phyloP scores from a whole-genome alignment of 2,113 vertebrate species.

The Elanoides forficatus region DNA sequence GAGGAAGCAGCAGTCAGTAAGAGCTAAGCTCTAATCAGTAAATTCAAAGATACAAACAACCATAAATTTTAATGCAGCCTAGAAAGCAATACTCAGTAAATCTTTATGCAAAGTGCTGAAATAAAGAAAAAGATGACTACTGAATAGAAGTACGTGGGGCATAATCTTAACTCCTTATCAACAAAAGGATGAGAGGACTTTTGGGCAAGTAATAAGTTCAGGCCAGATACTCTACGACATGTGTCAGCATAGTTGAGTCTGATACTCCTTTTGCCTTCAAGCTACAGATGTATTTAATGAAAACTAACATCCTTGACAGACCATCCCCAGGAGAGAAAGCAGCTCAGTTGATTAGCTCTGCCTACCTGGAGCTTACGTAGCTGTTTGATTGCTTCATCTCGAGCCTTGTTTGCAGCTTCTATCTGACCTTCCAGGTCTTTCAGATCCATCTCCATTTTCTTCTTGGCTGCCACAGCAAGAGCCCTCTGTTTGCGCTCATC shows the following conservation, averaged over 20 bases:
- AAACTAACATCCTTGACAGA: background rate
- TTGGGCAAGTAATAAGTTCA: background rate
- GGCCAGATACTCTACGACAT: background rate
- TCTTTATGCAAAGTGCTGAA: background rate
- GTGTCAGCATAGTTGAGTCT: rapidly evolving
- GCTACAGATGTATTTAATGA: background rate
- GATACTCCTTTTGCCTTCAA: background rate
- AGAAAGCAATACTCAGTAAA: background rate
- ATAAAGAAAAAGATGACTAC: background rate
- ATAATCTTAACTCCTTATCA: background rate
- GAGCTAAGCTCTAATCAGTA: background rate
- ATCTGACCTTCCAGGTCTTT: conserved; percentile 94
- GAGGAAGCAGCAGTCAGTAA: background rate
- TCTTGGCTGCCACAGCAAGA: conserved; percentile 89
- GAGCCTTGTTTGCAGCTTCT: conserved; percentile 90
- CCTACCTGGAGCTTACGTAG: conserved; percentile 92
- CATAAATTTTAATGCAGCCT: background rate
- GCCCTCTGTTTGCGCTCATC: conserved; percentile 95
- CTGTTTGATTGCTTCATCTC: conserved; percentile 97
- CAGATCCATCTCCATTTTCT: conserved; percentile 97
- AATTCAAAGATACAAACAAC: background rate
- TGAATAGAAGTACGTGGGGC: rapidly evolving
- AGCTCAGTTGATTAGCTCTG: background rate
- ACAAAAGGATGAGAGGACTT: background rate
- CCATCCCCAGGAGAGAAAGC: background rate